Conservation (phyloP, 2,797 vertebrate species). For the Triplophysa bombifrons region DNA sequence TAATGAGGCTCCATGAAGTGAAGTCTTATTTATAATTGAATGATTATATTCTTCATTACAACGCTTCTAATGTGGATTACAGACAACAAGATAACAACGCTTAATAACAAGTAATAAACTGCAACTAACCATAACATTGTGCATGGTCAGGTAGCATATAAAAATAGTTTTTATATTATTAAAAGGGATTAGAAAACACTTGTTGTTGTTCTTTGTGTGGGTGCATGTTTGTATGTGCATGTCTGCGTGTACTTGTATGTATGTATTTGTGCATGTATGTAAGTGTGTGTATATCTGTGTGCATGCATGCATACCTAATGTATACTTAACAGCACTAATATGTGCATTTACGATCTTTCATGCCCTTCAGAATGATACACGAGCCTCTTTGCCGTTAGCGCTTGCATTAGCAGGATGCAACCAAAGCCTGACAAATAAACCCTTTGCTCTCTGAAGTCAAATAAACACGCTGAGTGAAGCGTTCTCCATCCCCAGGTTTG, state of each 20-base stretch:
- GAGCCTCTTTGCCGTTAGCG: background rate
- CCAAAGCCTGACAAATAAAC: constrained; percentile 51
- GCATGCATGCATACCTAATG: too few species aligned
- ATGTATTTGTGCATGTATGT: too few species aligned
- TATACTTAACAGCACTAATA: background rate
- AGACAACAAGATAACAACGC: background rate
- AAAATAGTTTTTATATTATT: too few species aligned
- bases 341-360: background rate
- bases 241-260: too few species aligned
- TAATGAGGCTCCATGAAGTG: background rate
- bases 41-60: background rate
- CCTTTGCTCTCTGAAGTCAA: constrained; percentile 53
- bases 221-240: too few species aligned
- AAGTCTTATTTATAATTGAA: background rate
- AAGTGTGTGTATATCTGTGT: too few species aligned
- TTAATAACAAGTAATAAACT: background rate
- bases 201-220: too few species aligned
- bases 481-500: constrained; percentile 41
- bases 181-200: too few species aligned
- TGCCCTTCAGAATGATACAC: background rate
- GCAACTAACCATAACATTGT: background rate
- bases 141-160: too few species aligned
- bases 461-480: constrained; percentile 53
- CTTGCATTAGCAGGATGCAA: constrained; percentile 9
- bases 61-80: background rate